A percentile compares a stretch with the other conserved stretches of the same genome.
Evolutionary conservation across 2,113 vertebrate genomes (phyloP).

Genomic region (Coregonus clupeaformis): DNA sequence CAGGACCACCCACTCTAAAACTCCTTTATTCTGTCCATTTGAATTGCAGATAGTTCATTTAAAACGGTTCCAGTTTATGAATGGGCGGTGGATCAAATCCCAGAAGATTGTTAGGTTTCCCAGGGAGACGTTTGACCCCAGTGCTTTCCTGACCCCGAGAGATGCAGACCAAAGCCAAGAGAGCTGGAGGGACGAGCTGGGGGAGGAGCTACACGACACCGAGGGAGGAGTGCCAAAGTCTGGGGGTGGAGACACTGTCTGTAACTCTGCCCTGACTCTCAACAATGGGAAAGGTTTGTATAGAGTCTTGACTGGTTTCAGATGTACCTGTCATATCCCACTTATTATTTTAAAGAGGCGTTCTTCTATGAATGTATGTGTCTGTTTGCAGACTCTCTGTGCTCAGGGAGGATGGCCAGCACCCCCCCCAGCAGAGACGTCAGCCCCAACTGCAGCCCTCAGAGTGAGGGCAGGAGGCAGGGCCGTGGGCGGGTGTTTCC

Average conservation of each 20-base stretch:
- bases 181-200: conserved; percentile 61
- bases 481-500: conserved; percentile 79
- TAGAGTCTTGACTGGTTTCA: background rate
- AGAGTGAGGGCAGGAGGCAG: conserved; percentile 77
- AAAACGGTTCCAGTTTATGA: conserved; percentile 88
- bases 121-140: conserved; percentile 83
- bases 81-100: conserved; percentile 89
- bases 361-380: background rate
- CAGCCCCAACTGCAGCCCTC: conserved; percentile 81
- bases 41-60: conserved; percentile 82
- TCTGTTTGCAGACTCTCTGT: conserved; percentile 73
- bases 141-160: conserved; percentile 85
- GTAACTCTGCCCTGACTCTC: conserved; percentile 65
- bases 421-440: conserved; percentile 78
- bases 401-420: conserved; percentile 73
- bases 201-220: conserved; percentile 20
- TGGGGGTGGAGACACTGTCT: conserved; percentile 67
- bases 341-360: background rate
- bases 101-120: conserved; percentile 91
- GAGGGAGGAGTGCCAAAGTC: conserved; percentile 23
- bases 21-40: background rate
- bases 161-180: conserved; percentile 69
- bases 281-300: conserved; percentile 77
- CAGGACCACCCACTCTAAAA: background rate
- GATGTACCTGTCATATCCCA: background rate